Conservation (phyloP, 2,888 invertebrate genomes). For the Ormyrus rosae region DNA sequence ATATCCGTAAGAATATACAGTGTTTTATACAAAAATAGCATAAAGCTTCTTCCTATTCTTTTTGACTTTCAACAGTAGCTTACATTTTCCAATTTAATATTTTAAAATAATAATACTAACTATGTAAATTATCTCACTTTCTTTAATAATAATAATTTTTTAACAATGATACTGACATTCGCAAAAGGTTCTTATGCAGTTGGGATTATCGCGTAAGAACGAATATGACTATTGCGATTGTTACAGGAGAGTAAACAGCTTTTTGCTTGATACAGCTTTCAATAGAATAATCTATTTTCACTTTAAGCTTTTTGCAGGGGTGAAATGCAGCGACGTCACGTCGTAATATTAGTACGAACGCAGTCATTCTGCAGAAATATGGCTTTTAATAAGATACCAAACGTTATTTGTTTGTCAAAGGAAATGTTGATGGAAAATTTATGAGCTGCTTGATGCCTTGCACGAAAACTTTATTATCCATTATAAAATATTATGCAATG, state of each 20-base stretch:
- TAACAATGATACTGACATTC: constrained; percentile 7
- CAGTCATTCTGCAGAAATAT: neutral
- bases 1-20: constrained; percentile 32
- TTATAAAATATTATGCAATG: no score
- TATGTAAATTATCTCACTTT: neutral
- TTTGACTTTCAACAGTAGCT: constrained; percentile 7
- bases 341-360: neutral
- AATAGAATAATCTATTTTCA: neutral
- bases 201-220: neutral
- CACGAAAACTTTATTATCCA: no score
- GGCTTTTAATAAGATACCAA: neutral
- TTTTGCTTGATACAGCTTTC: neutral
- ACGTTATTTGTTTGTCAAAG: neutral
- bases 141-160: constrained; percentile 6
- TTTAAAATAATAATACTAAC: constrained; percentile 35
- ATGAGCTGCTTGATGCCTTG: no score
- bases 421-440: neutral
- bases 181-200: neutral
- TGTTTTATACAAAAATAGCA: constrained; percentile 31
- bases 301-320: neutral
- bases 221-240: neutral
- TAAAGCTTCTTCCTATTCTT: constrained; percentile 37
- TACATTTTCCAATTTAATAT: constrained; percentile 8
- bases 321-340: constrained; percentile 6
- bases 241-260: neutral